These are phyloP conservation scores for Nestor notabilis DNA, from an alignment of 2,113 vertebrate species.

Conservation along the genomic window DNA sequence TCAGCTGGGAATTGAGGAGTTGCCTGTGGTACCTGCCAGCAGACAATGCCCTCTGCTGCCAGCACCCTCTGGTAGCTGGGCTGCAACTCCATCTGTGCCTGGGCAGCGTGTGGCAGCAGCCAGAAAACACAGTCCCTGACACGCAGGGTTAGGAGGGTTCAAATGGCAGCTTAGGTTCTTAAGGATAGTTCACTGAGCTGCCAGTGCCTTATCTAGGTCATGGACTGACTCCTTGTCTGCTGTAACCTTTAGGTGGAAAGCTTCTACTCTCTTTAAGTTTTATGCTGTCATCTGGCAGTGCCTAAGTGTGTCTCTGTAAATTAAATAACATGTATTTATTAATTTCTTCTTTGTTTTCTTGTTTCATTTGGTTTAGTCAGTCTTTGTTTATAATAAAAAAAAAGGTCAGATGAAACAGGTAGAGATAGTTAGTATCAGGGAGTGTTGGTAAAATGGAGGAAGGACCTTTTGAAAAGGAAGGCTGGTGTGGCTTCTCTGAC, in stretches of 20 bases:
- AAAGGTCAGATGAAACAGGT: not conserved
- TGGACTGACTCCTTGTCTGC: not conserved
- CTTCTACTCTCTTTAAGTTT: not conserved
- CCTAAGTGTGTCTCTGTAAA: not conserved
- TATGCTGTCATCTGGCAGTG: not conserved
- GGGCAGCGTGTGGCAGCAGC: not conserved
- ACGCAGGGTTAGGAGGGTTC: accelerated
- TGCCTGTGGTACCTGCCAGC: not conserved
- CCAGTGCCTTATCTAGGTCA: not conserved
- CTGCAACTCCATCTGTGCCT: not conserved
- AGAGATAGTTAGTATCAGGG: not conserved
- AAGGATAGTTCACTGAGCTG: not conserved
- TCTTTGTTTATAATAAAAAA: not conserved
- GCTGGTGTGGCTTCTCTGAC: not conserved
- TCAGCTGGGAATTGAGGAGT: not conserved
- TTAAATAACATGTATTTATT: not conserved
- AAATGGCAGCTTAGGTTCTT: not conserved
- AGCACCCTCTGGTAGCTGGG: not conserved
- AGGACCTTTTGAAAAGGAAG: not conserved
- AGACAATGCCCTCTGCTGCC: not conserved
- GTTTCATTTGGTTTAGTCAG: not conserved
- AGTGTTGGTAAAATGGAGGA: not conserved
- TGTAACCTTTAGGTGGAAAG: not conserved
- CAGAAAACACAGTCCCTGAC: not conserved
- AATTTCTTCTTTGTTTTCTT: not conserved